Base-by-base conservation (phyloP, 1,140 invertebrate species). In the Drosophila erecta region DNA sequence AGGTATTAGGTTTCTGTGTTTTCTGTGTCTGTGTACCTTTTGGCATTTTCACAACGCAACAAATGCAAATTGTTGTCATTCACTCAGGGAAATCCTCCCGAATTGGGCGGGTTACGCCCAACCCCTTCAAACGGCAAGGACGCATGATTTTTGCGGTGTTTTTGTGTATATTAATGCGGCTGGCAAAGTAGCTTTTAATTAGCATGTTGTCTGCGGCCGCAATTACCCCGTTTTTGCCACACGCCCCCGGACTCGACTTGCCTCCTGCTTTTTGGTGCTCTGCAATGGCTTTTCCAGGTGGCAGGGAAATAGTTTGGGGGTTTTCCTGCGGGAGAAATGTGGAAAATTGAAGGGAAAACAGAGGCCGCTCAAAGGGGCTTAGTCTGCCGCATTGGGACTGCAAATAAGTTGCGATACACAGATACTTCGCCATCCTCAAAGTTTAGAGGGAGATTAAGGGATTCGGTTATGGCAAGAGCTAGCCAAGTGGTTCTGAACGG, bases 31-130 rank as follows among this genome's bases (percentile, higher is more conserved):
- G 46, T 62, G 38, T 56, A 17, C 12, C 14, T 50, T 4, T 43
- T 41, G 49, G 62, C 50, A 80, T 60, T 80, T 81, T 54, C 41
- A 22, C 70, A 84, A 72, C 70, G 65, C 70, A 86, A 87, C 83
- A 86, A 86, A 86, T 87, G 83, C 83, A 87, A 87, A 86, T 87
- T 79, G 81, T 81, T 86, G 83, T 83, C 83, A 86, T 51, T 83
- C 83, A 86, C 35, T 86, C 57, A 75, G 76, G 41, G 37, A 51
- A 30, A 41, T 69, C 41, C 61, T 27, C 15, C 27, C 40, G 40
- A 40, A 51, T 51, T 27, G 37, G 30, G 4, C 24, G 14, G 15
- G 24, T 35, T 7, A 24, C 24, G n/a, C 24, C 24, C 24, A 5
- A 30, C 17, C 22, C 15, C 14, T 27, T 57, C 35, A 43, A 33